Evolutionary conservation across 1,140 invertebrate species (phyloP).

Genomic region (Hycleus phaleratus): DNA sequence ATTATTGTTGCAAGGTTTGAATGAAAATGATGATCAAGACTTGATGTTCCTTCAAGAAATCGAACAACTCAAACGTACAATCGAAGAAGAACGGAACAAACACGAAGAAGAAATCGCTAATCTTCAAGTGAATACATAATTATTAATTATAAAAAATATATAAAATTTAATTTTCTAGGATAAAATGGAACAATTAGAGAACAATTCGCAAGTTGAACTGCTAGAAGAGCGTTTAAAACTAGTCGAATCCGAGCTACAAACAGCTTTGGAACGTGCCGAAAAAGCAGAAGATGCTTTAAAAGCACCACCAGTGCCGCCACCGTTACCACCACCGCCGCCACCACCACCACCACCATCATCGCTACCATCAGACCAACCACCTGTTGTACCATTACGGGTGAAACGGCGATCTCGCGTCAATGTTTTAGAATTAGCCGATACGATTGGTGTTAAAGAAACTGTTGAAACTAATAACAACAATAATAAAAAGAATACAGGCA

Average conservation of each 20-base stretch:
- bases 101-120: conserved; percentile 49
- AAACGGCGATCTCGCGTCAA: conserved; percentile 34
- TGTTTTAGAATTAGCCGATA: conserved; percentile 30
- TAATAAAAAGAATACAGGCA: conserved; percentile 13
- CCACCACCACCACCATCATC: conserved; percentile 42
- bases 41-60: conserved; percentile 52
- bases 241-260: conserved; percentile 56
- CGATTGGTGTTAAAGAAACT: conserved; percentile 20
- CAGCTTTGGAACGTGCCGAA: conserved; percentile 53
- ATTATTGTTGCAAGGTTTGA: conserved; percentile 53
- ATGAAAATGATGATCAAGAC: conserved; percentile 43
- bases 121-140: conserved; percentile 42
- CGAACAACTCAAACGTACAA: conserved; percentile 49
- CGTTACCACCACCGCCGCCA: conserved; percentile 38
- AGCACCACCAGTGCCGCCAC: conserved; percentile 32
- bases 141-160: neutral
- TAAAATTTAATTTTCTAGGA: conserved; percentile 44
- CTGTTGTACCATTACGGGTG: conserved; percentile 26
- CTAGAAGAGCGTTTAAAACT: conserved; percentile 62
- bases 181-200: conserved; percentile 57
- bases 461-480: conserved; percentile 1
- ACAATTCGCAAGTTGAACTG: conserved; percentile 57
- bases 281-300: conserved; percentile 48
- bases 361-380: conserved; percentile 23
- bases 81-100: conserved; percentile 52